Percentiles rank a stretch among this genome's conserved stretches.
Conservation (phyloP, 2,888 invertebrate genomes). For the Polia nebulosa region DNA sequence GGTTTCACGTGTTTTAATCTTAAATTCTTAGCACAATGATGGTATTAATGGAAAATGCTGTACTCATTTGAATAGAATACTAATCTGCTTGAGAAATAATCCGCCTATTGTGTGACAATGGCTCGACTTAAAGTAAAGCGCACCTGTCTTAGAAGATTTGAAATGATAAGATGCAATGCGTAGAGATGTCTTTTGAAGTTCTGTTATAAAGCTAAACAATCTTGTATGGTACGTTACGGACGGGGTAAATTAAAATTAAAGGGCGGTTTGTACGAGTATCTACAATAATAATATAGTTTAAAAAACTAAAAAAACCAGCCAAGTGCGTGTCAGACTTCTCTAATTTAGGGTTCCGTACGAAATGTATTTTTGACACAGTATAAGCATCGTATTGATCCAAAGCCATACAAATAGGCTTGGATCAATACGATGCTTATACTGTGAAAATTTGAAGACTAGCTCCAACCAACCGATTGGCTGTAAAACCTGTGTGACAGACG, state of each 20-base stretch:
- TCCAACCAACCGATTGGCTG: too few relatives aligned
- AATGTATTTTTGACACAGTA: too few relatives aligned
- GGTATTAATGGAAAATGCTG: conserved; percentile 58
- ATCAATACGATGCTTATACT: too few relatives aligned
- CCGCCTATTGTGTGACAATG: conserved; percentile 62
- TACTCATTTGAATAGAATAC: conserved; percentile 65
- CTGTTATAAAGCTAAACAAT: background rate
- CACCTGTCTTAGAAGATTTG: conserved; percentile 49
- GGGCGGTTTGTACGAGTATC: too few relatives aligned
- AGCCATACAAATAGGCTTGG: too few relatives aligned
- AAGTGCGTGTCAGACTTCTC: too few relatives aligned
- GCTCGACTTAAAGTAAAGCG: conserved; percentile 37
- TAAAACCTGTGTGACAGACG: too few relatives aligned
- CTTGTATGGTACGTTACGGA: background rate
- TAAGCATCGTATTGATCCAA: too few relatives aligned
- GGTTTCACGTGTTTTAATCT: conserved; percentile 72
- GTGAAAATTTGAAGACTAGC: too few relatives aligned
- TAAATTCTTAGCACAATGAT: conserved; percentile 66
- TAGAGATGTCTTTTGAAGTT: conserved; percentile 31
- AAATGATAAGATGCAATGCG: conserved; percentile 36
- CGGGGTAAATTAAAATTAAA: background rate
- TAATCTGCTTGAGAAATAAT: conserved; percentile 62
- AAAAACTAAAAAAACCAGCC: too few relatives aligned
- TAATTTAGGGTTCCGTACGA: too few relatives aligned
- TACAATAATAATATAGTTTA: too few relatives aligned